A percentile compares a stretch with the other conserved stretches of the same genome.
Conservation (phyloP, 2,797 vertebrate species). For the Siniperca obscura region DNA sequence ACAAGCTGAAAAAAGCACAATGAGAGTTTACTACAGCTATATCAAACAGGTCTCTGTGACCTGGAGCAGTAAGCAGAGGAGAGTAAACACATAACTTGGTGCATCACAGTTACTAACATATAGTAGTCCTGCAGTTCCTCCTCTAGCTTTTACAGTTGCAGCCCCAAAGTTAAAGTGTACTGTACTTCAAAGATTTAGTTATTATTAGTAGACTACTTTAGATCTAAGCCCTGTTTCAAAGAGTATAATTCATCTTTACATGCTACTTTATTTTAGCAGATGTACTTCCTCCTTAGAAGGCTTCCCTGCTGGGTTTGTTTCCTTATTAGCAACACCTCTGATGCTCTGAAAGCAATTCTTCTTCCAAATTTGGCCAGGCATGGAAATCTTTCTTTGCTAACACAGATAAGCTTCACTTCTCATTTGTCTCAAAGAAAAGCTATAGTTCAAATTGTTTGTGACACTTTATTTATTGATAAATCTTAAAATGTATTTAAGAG, state of each 20-base stretch:
- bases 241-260: slow-evolving; percentile 7
- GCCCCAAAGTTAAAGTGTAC: neutral
- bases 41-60: slow-evolving; percentile 13
- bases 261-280: slow-evolving; percentile 12
- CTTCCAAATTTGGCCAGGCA: slow-evolving; percentile 20
- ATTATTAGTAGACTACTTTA: neutral
- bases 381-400: neutral
- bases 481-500: neutral
- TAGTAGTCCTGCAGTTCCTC: neutral
- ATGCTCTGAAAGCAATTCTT: slow-evolving; percentile 25
- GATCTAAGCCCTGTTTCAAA: neutral
- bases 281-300: neutral
- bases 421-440: neutral
- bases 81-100: slow-evolving; percentile 3
- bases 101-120: neutral
- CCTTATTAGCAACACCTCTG: slow-evolving; percentile 16
- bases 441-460: neutral
- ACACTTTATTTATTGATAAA: neutral
- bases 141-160: neutral
- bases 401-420: slow-evolving; percentile 1
- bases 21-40: neutral
- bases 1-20: slow-evolving; percentile 14
- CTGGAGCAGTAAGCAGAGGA: neutral
- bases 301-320: slow-evolving; percentile 1
- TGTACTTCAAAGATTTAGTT: slow-evolving; percentile 12